Evolutionary conservation across 2,797 vertebrate genomes (phyloP).

Genomic region (Atherinosoma microstoma): DNA sequence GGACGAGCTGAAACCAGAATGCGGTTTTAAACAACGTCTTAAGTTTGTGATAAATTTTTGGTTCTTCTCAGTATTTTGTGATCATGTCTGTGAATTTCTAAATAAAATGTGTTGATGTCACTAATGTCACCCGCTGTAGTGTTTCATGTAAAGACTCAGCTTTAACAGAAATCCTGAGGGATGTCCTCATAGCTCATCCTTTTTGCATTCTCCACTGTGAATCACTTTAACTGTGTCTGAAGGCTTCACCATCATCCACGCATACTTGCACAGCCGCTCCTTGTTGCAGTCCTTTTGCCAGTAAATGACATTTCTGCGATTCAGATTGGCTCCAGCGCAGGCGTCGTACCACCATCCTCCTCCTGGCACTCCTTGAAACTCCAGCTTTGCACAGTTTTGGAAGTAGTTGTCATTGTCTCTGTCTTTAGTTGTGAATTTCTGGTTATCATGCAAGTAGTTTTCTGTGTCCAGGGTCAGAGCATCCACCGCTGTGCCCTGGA

Average conservation of each 20-base stretch:
- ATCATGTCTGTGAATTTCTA: slow-evolving; percentile 66
- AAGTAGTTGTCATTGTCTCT: slow-evolving; percentile 90
- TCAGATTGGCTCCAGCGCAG: slow-evolving; percentile 88
- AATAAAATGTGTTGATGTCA: slow-evolving; percentile 71
- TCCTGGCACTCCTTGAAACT: slow-evolving; percentile 85
- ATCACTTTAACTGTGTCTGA: slow-evolving; percentile 74
- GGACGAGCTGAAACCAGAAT: slow-evolving; percentile 42
- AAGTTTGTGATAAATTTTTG: slow-evolving; percentile 51
- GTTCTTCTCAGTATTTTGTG: slow-evolving; percentile 67
- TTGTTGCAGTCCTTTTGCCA: slow-evolving; percentile 91
- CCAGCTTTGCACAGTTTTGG: slow-evolving; percentile 87
- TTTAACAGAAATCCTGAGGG: background rate
- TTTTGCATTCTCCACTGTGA: slow-evolving; percentile 68
- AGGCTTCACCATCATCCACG: slow-evolving; percentile 90
- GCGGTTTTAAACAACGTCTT: slow-evolving; percentile 54
- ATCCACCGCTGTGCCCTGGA: slow-evolving; percentile 85
- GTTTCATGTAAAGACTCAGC: background rate
- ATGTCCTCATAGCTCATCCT: slow-evolving; percentile 81
- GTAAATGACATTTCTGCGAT: slow-evolving; percentile 89
- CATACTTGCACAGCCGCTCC: slow-evolving; percentile 85
- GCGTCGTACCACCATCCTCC: slow-evolving; percentile 90
- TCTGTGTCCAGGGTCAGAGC: slow-evolving; percentile 89
- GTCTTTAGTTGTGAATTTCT: slow-evolving; percentile 90
- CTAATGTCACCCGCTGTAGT: background rate
- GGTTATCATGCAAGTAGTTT: slow-evolving; percentile 92